Evolutionary conservation across 2,888 invertebrate genomes (phyloP).

Genomic region (Nymphalis c-album): DNA sequence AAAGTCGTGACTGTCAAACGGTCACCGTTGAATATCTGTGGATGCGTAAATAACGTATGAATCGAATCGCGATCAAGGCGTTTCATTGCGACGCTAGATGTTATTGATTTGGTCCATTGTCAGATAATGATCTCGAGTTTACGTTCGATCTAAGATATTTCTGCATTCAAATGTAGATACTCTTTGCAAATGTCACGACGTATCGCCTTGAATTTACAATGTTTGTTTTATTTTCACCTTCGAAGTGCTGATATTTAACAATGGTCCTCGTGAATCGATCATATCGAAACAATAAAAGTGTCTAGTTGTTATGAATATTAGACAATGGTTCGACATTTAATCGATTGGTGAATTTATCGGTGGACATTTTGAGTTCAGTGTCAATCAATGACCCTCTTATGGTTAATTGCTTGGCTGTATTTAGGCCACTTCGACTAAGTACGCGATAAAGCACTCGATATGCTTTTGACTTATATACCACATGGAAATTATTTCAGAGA

Average conservation of each 20-base stretch:
- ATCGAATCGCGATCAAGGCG: conserved; percentile 18
- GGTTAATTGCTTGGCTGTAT: conserved; percentile 51
- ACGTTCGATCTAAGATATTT: conserved; percentile 37
- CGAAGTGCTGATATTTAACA: conserved; percentile 33
- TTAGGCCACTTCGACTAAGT: conserved; percentile 52
- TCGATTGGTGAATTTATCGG: conserved; percentile 20
- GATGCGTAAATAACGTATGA: conserved; percentile 2
- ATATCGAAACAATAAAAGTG: conserved; percentile 38
- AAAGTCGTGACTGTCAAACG: conserved; percentile 43
- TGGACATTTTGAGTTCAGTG: conserved; percentile 74
- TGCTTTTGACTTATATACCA: neutral
- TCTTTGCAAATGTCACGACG: conserved; percentile 40
- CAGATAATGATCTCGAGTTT: conserved; percentile 58
- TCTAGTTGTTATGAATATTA: conserved; percentile 41
- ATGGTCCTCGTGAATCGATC: conserved; percentile 31
- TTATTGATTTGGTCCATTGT: conserved; percentile 64
- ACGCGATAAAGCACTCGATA: conserved; percentile 46
- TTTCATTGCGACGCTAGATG: conserved; percentile 39
- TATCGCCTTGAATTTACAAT: conserved; percentile 58
- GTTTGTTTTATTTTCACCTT: conserved; percentile 39
- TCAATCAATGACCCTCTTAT: conserved; percentile 59
- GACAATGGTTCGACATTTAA: conserved; percentile 47
- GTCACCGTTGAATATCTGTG: conserved; percentile 21
- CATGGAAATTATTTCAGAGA: too few species aligned
- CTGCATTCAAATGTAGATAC: conserved; percentile 24